These are phyloP conservation scores for Excalfactoria chinensis DNA, from an alignment of 2,113 vertebrate species.

Conservation along the genomic window DNA sequence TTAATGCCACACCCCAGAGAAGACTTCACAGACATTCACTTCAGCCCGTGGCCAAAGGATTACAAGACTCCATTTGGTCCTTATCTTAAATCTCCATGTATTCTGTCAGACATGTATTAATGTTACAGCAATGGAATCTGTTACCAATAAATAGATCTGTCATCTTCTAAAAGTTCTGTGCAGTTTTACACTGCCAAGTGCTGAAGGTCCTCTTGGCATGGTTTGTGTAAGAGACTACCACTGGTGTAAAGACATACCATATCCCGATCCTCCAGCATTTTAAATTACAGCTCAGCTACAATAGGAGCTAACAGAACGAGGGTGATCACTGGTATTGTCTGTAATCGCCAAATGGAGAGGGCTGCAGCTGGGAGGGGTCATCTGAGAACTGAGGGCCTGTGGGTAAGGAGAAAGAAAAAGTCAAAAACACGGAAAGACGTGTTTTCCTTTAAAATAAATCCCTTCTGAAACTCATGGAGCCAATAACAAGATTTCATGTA, in stretches of 20 bases:
- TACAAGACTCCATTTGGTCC: slow-evolving; percentile 34
- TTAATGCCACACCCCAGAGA: background rate
- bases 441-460: background rate
- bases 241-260: background rate
- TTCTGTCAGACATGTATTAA: slow-evolving; percentile 30
- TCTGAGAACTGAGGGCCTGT: slow-evolving; percentile 89
- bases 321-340: slow-evolving; percentile 88
- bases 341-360: slow-evolving; percentile 88
- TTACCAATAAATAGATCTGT: slow-evolving; percentile 72
- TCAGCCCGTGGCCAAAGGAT: background rate
- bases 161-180: slow-evolving; percentile 1
- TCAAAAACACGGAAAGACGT: rapidly evolving
- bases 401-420: background rate
- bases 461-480: background rate
- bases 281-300: background rate
- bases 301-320: background rate
- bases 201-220: slow-evolving; percentile 1
- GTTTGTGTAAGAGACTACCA: background rate
- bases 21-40: background rate
- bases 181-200: slow-evolving; percentile 25
- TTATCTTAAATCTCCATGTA: slow-evolving; percentile 48
- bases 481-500: background rate
- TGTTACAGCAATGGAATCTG: slow-evolving; percentile 52
- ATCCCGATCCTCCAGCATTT: background rate
- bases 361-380: slow-evolving; percentile 84